Evolutionary conservation across 2,888 invertebrate genomes (phyloP), one percentile per base, ranked within the genome.

Genomic region (Clanis bilineata): DNA sequence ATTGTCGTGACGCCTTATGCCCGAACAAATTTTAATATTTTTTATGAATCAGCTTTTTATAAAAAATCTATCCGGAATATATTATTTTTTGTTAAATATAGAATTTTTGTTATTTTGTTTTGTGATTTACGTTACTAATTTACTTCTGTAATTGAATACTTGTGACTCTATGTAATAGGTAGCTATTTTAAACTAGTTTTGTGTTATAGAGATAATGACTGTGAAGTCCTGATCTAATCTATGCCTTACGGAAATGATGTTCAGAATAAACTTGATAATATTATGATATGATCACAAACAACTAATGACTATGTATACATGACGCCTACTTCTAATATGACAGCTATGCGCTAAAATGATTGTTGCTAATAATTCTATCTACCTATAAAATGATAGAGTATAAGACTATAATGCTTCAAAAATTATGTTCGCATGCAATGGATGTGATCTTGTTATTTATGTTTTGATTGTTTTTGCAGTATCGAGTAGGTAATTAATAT

Each of bases 341-440:
- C 18, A 51, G 32, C 28, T 28, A 51, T 28, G 10, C 10, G 51
- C 51, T 51, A 51, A 32, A 51, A 51, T 51, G 9, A 18, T 18
- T 10, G 15, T 18, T 51, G 18, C 36, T 36, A 36, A 25, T 25
- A 22, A 51, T 4, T 51, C 28, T 51, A 51, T n/a, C n/a, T n/a
- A n/a, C n/a, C n/a, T n/a, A n/a, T n/a, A n/a, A n/a, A n/a, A n/a
- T n/a, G 15, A 7, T 28, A 32, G 9, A 15, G 28, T 15, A 7
- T 12, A n/a, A n/a, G n/a, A n/a, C n/a, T 28, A 47, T 28, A 6
- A 9, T 51, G 32, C 28, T 28, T 15, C 10, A 18, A 28, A 21
- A 51, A n/a, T n/a, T 45, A 45, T 18, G 51, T 51, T 18, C 0
- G 18, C 51, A 51, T 51, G 51, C 51, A 32, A 51, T 51, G 32